Evolutionary conservation across 2,888 invertebrate genomes (phyloP), one percentile per base, ranked within the genome.

Genomic region (Unio pictorum): DNA sequence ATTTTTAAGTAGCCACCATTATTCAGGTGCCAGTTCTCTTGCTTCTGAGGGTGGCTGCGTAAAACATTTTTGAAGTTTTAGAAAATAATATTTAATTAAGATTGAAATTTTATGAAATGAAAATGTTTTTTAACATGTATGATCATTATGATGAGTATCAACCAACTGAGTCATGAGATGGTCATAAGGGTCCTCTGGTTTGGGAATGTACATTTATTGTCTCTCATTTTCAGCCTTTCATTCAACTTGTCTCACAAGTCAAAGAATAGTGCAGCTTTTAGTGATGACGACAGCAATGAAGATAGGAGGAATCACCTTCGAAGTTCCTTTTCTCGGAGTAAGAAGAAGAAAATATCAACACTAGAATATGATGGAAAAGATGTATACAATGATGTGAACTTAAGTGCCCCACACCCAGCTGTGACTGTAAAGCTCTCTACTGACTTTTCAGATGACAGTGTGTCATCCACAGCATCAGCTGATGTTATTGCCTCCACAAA

Each of bases 401-500:
- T 80, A 18, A 72, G 73, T 70, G 81, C 78, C 20, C 69, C 82
- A 7, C 61, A 67, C 2, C 67, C 78, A 17, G 64, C 66, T 26
- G 58, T 63, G 17, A 66, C 72, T 28, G 73, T 67, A 20, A 81
- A 79, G 68, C 58, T 77, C 15, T 80, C 81, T 23, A 75, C 76
- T 64, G 81, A 76, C 59, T 78, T 84, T 20, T 82, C 80, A 15
- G 86, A 86, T 61, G 83, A 80, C 8, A 82, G 82, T 23, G 76
- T 79, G 28, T 81, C 82, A 0, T 84, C 85, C 18, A 78, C 80
- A 8, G 76, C 82, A 63, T 88, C 87, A 6, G 84, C 82, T 26
- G 87, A 88, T 69, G 78, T 89, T 56, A 81, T 89, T 45, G 83
- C 84, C 17, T 86, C 87, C 60, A 84, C 88, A 7, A 87, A 86